phyloP scores from a whole-genome alignment of 1,140 invertebrate genomes.

The Drosophila gunungcola region DNA sequence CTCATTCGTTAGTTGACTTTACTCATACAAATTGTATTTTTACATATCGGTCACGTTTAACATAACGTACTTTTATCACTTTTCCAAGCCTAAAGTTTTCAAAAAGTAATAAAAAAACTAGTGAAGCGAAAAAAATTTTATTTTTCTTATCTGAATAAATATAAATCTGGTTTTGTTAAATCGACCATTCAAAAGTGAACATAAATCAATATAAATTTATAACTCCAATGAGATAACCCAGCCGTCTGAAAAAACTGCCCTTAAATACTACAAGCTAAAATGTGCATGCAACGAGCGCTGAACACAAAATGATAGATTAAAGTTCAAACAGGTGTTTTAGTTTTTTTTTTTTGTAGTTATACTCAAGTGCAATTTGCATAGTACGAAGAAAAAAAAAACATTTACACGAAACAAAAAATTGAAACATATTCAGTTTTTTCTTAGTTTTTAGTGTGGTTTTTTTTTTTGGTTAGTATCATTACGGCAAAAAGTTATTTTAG shows the following conservation, averaged over 20 bases:
- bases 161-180: no score
- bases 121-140: no score
- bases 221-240: not conserved
- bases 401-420: slow-evolving; percentile 52
- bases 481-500: slow-evolving; percentile 52
- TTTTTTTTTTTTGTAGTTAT: slow-evolving; percentile 43
- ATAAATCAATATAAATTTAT: not conserved
- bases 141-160: no score
- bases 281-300: slow-evolving; percentile 41
- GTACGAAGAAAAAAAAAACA: slow-evolving; percentile 44
- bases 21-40: no score
- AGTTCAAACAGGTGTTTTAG: slow-evolving; percentile 22
- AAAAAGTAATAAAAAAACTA: no score
- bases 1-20: no score
- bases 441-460: slow-evolving; percentile 30
- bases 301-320: slow-evolving; percentile 28
- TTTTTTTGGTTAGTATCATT: slow-evolving; percentile 50
- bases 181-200: no score
- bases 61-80: no score
- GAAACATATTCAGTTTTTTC: slow-evolving; percentile 30
- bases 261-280: slow-evolving; percentile 43
- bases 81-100: no score
- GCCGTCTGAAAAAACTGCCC: not conserved
- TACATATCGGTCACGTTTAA: no score
- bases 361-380: slow-evolving; percentile 54